phyloP scores from a whole-genome alignment of 2,888 invertebrate species.

The Neoascia interrupta region DNA sequence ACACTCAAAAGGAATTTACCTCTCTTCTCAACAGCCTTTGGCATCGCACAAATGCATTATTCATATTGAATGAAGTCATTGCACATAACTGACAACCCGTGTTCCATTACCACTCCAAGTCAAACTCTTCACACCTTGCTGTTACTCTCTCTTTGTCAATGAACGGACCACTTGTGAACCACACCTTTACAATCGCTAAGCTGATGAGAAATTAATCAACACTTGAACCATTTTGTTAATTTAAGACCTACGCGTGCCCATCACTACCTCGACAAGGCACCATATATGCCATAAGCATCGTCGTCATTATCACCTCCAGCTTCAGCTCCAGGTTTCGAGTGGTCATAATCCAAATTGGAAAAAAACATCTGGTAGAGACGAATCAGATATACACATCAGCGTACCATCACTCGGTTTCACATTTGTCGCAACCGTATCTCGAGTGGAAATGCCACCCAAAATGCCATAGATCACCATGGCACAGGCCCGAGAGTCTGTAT shows the following conservation, averaged over 20 bases:
- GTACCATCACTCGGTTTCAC: conserved; percentile 3
- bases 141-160: background rate
- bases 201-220: conserved; percentile 60
- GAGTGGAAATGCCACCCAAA: conserved; percentile 62
- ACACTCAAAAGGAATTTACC: conserved; percentile 21
- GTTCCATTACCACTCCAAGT: conserved; percentile 22
- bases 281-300: background rate
- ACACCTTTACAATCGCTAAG: conserved; percentile 57
- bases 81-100: conserved; percentile 30
- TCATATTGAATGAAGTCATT: conserved; percentile 39
- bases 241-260: conserved; percentile 49
- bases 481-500: conserved; percentile 21
- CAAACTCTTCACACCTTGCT: background rate
- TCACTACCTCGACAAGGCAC: conserved; percentile 12
- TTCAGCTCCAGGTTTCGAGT: no score
- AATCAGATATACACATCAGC: background rate
- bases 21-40: background rate
- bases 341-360: conserved; percentile 62
- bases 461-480: conserved; percentile 45
- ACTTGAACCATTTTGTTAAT: conserved; percentile 59
- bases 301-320: conserved; percentile 26
- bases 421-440: conserved; percentile 45
- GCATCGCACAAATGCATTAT: conserved; percentile 30
- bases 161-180: conserved; percentile 46
- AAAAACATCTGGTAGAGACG: conserved; percentile 60